Conservation (phyloP, 92 coral and sea anemone genomes). For the Epizoanthus ramosus region DNA sequence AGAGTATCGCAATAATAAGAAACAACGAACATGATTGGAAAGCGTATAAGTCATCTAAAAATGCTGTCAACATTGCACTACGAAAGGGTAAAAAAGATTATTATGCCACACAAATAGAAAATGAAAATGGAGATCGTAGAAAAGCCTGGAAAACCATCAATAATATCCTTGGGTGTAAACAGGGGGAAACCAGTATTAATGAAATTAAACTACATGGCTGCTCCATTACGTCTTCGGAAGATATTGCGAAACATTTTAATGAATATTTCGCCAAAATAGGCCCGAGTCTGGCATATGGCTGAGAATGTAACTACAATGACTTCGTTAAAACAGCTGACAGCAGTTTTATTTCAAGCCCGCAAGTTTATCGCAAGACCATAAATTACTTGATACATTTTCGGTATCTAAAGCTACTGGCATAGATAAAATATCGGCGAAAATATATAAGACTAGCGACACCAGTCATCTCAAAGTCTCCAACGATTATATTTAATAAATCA, state of each 20-base stretch:
- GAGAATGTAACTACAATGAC: constrained; percentile 1
- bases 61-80: constrained; percentile 14
- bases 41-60: constrained; percentile 31
- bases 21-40: constrained; percentile 45
- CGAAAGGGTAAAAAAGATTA: constrained; percentile 17
- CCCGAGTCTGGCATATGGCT: constrained; percentile 49
- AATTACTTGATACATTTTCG: constrained; percentile 17
- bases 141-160: constrained; percentile 41
- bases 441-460: constrained; percentile 24
- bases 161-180: constrained; percentile 43
- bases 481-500: background rate
- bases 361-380: constrained; percentile 20
- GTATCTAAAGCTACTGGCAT: constrained; percentile 22
- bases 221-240: constrained; percentile 14
- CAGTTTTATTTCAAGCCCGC: constrained; percentile 40
- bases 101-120: constrained; percentile 14
- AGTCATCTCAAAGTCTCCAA: constrained; percentile 7
- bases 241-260: constrained; percentile 11
- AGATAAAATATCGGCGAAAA: constrained; percentile 11
- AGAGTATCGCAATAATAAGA: constrained; percentile 43
- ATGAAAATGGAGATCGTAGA: constrained; percentile 10
- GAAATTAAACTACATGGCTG: too few species aligned
- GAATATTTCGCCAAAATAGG: constrained; percentile 52
- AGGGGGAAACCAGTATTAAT: too few species aligned
- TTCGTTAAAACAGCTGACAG: constrained; percentile 14